Evolutionary conservation across 2,888 invertebrate species (phyloP), one percentile per base, ranked within the genome.

Genomic region (Punctoribates punctum): DNA sequence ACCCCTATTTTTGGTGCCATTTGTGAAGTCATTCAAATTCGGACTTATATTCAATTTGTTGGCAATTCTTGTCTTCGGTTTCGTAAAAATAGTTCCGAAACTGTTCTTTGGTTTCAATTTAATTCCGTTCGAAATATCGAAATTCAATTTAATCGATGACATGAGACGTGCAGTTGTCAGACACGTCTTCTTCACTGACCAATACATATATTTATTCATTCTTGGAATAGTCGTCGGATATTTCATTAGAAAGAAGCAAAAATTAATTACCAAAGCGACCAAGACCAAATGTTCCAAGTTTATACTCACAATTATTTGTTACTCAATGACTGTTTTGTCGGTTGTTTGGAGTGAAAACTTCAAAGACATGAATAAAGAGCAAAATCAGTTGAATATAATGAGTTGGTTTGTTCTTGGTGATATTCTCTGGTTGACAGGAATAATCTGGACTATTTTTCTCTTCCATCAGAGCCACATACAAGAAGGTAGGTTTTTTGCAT

Each of bases 301-400:
- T 1, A 20, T 70, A 6, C 8, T 20, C 5, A 1, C 72, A 48
- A 72, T 48, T 6, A 8, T 72, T 15, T 48, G 72, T 17, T 27
- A 17, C 17, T 27, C 17, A 9, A 15, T 48, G 27, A 46, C 51
- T 11, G 1, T 73, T 20, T 54, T 60, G 9, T 34, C 42, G 1
- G 20, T 73, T 15, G 29, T 17, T 42, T 76, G 76, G 76, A 73
- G 73, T 51, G 76, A 76, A 62, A 29, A 57, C 51, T 76, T 76
- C 60, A 76, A 76, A 29, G 73, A 73, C 15, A 29, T 76, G 1
- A 67, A 73, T 29, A 42, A 60, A 27, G 57, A 23, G 11, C 73
- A 15, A 4, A 73, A 73, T 20, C 38, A 76, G 42, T 73, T 73
- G 15, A 76, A 60, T 34, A 23, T 76, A 23, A 6, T 38, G 2